Base-by-base conservation (phyloP, 2,888 invertebrate genomes). In the Fragum whitleyi region DNA sequence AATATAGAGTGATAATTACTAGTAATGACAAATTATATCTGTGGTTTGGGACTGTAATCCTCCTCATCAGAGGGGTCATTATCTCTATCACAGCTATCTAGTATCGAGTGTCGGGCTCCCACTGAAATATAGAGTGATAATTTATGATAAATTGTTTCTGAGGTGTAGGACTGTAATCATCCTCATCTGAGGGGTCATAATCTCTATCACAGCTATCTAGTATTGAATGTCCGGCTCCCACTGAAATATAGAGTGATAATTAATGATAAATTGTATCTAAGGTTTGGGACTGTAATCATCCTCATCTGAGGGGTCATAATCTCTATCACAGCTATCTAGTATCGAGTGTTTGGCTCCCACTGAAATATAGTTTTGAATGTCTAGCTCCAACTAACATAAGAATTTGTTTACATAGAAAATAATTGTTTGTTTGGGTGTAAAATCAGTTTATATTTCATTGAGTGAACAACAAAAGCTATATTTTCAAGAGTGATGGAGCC, bases 21-120 rank as follows among this genome's bases (percentile, higher is more conserved):
- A 94, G 47, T n/a, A n/a, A n/a, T 97, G 94, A 97, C 97, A 91
- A 97, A 96, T 91, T 96, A 95, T 92, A 96, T 93, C 32, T 93
- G 94, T 92, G 95, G 95, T 77, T 87, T 87, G 14, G 95, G 91
- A 51, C 89, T 89, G 26, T 88, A 86, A 1, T 89, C 88, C 67
- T 92, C 92, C 0, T 88, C 88, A 69, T 92, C 92, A 14, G 81
- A 75, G 5, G 73, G 68, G 62, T 91, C 88, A 69, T 83, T 55
- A 23, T 69, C 69, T 61, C 28, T 72, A 73, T 79, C 76, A 82
- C 73, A 73, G 75, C 70, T 53, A 14, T 74, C 73, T 21, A 62
- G 51, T 16, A 51, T 69, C n/a, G 39, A 59, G 19, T n/a, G 65
- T 51, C 73, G 53, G 5, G 73, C 77, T 29, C 77, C 77, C 39